Evolutionary conservation across 2,888 invertebrate genomes (phyloP).

Genomic region (Sceliomorpha sp.): DNA sequence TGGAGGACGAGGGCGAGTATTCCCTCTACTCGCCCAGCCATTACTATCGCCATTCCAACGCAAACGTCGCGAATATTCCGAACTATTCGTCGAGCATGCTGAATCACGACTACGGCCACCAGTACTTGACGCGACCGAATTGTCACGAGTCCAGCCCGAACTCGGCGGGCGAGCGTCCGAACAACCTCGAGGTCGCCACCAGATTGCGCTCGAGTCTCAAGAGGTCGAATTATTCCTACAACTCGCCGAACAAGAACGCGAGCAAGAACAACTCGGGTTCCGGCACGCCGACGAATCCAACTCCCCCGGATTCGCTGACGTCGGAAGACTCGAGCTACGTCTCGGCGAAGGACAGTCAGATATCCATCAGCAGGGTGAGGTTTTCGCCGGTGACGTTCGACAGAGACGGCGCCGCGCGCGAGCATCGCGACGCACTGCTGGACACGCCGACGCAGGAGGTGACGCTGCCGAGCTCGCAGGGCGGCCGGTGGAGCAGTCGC

Average conservation of each 20-base stretch:
- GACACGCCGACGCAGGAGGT: constrained; percentile 83
- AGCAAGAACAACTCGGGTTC: constrained; percentile 84
- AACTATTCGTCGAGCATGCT: constrained; percentile 64
- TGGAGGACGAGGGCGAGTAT: constrained; percentile 83
- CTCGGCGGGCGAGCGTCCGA: constrained; percentile 82
- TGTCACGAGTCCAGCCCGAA: constrained; percentile 80
- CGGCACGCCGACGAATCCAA: constrained; percentile 90
- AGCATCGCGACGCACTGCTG: constrained; percentile 80
- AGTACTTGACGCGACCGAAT: constrained; percentile 79
- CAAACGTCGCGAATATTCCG: constrained; percentile 54
- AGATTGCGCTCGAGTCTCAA: constrained; percentile 90
- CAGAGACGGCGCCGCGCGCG: constrained; percentile 64
- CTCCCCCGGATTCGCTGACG: constrained; percentile 91
- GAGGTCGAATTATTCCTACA: constrained; percentile 84
- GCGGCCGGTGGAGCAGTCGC: constrained; percentile 78
- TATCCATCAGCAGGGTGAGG: constrained; percentile 74
- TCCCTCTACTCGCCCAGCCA: constrained; percentile 79
- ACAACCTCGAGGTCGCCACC: constrained; percentile 85
- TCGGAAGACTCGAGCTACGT: constrained; percentile 94
- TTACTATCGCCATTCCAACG: constrained; percentile 73
- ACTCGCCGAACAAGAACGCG: constrained; percentile 82
- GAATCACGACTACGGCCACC: constrained; percentile 74
- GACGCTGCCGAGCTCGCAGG: constrained; percentile 82
- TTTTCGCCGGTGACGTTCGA: constrained; percentile 77
- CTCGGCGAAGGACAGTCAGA: constrained; percentile 90